Evolutionary conservation across 2,797 vertebrate species (phyloP), one percentile per base, ranked within the genome.

Genomic region (Pangasius krempfi): DNA sequence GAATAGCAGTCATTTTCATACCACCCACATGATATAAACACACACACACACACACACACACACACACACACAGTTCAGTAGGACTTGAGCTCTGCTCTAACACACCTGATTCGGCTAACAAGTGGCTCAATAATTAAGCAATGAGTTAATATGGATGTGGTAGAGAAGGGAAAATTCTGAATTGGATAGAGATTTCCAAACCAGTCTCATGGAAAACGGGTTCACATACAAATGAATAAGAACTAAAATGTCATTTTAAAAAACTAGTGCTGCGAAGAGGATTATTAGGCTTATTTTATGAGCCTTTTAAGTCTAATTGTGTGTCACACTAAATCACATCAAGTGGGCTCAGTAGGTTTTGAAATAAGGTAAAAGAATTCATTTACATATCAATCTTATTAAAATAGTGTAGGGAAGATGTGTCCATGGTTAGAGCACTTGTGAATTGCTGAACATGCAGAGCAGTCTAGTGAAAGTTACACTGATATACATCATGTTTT

Each of bases 121-220:
- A 66, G 47, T 37, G 70, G 30, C 22, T 84, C 20, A 12, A 85
- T 88, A 85, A 85, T 85, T n/a, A 79, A 44, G 27, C 54, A 20
- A 58, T 79, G 58, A 30, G 40, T 7, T 85, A 78, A 66, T 85
- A 52, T 47, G 58, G 33, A 14, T 58, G 62, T 50, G 37, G 72
- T 86, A 56, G 1, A 30, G 40, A 56, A 56, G 14, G 30, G 75
- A 14, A 81, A 50, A 68, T 40, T 64, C 7, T 50, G 52, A 70
- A 33, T 52, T 33, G 25, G 27, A 22, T 60, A 27, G 56, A 37
- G 44, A 52, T 62, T 82, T 81, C 54, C 54, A 60, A 58, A 82
- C 33, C 79, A 60, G 30, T 40, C 2, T 58, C 4, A 81, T 64
- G 16, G n/a, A 68, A 52, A 84, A 70, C 0, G 1, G 0, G 22